Percentiles rank a stretch among this genome's conserved stretches.
Evolutionary conservation across 2,113 vertebrate species (phyloP).

Genomic region (Chaetura pelagica): DNA sequence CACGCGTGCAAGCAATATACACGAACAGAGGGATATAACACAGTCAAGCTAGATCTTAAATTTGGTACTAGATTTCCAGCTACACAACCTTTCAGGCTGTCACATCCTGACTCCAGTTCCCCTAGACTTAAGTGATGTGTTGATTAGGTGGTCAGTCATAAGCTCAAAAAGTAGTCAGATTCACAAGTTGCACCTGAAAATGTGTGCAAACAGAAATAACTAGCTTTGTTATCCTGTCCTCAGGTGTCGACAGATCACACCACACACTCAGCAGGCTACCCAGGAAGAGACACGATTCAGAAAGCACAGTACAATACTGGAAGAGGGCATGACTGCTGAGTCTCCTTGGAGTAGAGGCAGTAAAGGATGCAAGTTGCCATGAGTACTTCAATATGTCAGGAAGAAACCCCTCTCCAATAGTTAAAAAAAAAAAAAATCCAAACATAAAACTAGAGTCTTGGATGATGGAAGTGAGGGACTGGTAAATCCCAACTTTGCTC

Average conservation of each 20-base stretch:
- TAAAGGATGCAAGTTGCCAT: not conserved
- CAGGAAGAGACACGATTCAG: not conserved
- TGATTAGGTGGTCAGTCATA: not conserved
- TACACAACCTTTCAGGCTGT: not conserved
- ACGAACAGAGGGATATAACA: not conserved
- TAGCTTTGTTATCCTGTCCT: not conserved
- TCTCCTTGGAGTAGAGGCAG: not conserved
- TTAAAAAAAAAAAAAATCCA: not conserved
- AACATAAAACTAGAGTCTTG: not conserved
- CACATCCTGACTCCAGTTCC: not conserved
- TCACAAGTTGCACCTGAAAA: not conserved
- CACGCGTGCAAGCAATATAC: not conserved
- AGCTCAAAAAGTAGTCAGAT: not conserved
- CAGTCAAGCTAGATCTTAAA: not conserved
- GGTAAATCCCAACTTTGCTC: not conserved
- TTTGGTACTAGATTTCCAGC: not conserved
- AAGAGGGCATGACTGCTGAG: not conserved
- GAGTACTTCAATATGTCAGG: not conserved
- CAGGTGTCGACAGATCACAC: fast-evolving
- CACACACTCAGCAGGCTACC: not conserved
- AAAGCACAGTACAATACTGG: not conserved
- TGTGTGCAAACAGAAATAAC: not conserved
- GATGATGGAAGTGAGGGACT: not conserved
- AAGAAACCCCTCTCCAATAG: not conserved
- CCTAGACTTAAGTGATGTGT: not conserved